Base-by-base conservation (phyloP, 2,888 invertebrate genomes). In the Tiliacea citrago region DNA sequence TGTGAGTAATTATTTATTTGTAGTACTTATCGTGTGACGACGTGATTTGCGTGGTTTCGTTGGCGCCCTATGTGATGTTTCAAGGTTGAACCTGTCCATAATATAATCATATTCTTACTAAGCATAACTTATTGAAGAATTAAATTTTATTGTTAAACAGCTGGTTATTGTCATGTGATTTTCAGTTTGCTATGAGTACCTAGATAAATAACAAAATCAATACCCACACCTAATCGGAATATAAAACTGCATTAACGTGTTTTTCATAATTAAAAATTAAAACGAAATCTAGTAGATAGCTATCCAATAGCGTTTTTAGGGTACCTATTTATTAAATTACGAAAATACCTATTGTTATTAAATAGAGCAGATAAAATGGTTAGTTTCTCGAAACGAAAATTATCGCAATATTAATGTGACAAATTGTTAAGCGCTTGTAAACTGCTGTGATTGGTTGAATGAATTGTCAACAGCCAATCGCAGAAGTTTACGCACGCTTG, bases 1-100 rank as follows among this genome's bases (percentile, higher is more conserved):
- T 84, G 78, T 88, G 77, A 84, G 73, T 86, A 82, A 82, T 77
- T 63, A 68, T 79, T 78, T 78, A 76, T 76, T 83, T 83, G 75
- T 82, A 79, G 77, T 75, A n/a, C n/a, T n/a, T n/a, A 75, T 76
- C 76, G 75, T 83, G 71, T 83, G 75, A 79, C 79, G 77, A 77
- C 77, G 78, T 82, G 73, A 70, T 76, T 75, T 83, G 73, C 68
- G 58, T 82, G 71, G 67, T 81, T 76, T 82, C 66, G 62, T 81
- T 81, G 53, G 62, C 75, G 69, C 66, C 72, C 60, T 77, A 53
- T 68, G 66, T 82, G 67, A 78, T 71, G 65, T 78, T 71, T 66
- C 55, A 75, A 70, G 75, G 73, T 83, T 78, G 67, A 79, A 75
- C 77, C 73, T 87, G 67, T 67, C 76, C 76, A 39, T 78, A 74